Percentiles rank a stretch among this genome's conserved stretches.
Conservation (phyloP, 23 tunicate genomes). For the Ascidia mentula region DNA sequence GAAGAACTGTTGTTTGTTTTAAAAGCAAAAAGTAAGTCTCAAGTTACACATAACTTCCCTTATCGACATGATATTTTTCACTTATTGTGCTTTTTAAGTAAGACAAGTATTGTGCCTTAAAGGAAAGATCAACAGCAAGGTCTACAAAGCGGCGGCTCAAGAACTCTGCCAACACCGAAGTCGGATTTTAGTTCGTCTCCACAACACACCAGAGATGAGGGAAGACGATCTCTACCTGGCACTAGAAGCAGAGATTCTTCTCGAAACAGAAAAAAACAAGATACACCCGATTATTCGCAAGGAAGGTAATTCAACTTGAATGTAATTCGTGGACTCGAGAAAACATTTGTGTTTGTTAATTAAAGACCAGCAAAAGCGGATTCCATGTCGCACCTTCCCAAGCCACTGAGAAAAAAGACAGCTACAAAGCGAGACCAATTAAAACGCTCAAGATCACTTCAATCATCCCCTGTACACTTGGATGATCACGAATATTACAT, state of each 20-base stretch:
- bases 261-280: conserved; percentile 31
- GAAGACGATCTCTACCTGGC: conserved; percentile 19
- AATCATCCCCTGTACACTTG: conserved; percentile 48
- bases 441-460: conserved; percentile 58
- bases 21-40: conserved; percentile 57
- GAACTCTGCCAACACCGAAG: conserved; percentile 16
- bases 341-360: not conserved
- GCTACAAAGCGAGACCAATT: conserved; percentile 52
- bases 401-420: conserved; percentile 54
- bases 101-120: not conserved
- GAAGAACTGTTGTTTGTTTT: conserved; percentile 86
- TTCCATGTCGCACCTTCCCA: conserved; percentile 36
- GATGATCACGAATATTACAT: conserved; percentile 14
- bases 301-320: not conserved
- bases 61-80: too few species aligned
- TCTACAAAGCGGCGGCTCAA: conserved; percentile 5
- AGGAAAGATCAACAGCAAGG: conserved; percentile 44
- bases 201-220: conserved; percentile 26
- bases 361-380: not conserved
- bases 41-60: too few species aligned
- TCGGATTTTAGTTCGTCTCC: conserved; percentile 37
- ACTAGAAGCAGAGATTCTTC: conserved; percentile 64
- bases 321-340: not conserved
- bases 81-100: too few species aligned
- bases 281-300: not conserved